Evolutionary conservation across 2,888 invertebrate species (phyloP), one percentile per base, ranked within the genome.

Genomic region (Andricus curvator): DNA sequence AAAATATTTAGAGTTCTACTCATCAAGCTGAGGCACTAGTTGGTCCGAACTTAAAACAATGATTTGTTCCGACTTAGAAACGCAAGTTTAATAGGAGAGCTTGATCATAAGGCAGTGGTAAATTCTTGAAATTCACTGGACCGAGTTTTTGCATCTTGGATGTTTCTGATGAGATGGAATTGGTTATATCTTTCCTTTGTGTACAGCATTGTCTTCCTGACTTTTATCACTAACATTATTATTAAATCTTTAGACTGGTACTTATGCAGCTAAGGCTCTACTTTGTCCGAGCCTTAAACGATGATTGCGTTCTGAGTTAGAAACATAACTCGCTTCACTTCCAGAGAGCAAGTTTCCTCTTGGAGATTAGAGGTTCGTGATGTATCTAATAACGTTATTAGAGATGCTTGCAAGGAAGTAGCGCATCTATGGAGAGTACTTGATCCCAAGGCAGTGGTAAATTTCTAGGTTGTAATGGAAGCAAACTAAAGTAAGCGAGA

Each of bases 321-420:
- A 74, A 56, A 51, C 33, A 51, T 33, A 74, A 74, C 74, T 33
- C 51, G 56, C 33, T 78, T 81, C 77, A 77, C 56, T 33, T 80
- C 80, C 76, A 82, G 81, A 82, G 78, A 80, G 78, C 67, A 80
- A 84, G 78, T 84, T 84, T 78, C 81, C 66, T 80, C 80, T 82
- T 82, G 77, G 84, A 90, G 91, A 91, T 91, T 90, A 90, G 89
- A 86, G 87, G 88, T 89, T 88, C 85, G 87, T 86, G 88, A 90
- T 90, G 89, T 88, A 89, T 91, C 88, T 90, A 90, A 91, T 91
- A 89, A 88, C 86, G 88, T 90, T 91, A 91, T 92, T 92, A 92
- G 88, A 88, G 89, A 89, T 89, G 83, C 81, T 81, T 81, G 13
- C 84, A 86, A 87, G 88, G 87, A 90, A 90, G 87, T 87, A 88